Evolutionary conservation across 2,113 vertebrate species (phyloP).

Genomic region (Calyptommatus sinebrachiatus): DNA sequence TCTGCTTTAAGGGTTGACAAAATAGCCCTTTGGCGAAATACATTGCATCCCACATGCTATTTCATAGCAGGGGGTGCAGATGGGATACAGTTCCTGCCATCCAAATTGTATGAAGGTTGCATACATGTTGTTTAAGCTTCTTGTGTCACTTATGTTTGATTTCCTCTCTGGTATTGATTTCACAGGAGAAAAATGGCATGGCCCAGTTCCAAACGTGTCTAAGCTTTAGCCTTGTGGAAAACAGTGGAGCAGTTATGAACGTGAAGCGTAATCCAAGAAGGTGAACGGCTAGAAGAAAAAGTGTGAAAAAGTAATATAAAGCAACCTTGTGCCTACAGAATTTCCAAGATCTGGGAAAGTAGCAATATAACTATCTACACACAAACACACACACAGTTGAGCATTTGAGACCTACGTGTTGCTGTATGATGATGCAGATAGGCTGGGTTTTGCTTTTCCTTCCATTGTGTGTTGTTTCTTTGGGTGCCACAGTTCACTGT

Average conservation of each 20-base stretch:
- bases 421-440: not conserved
- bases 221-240: conserved; percentile 43
- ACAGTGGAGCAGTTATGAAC: not conserved
- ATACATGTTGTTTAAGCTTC: no score
- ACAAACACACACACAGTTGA: not conserved
- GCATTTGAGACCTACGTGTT: not conserved
- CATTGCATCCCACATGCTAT: no score
- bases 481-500: no score
- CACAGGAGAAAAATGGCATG: conserved; percentile 76
- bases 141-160: not conserved
- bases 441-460: not conserved
- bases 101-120: no score
- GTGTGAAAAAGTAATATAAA: not conserved
- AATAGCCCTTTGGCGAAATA: no score
- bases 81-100: no score
- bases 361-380: not conserved
- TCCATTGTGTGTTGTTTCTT: not conserved
- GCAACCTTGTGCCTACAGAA: not conserved
- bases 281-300: not conserved
- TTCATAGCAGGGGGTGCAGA: no score
- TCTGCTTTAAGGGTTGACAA: no score
- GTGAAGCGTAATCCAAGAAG: not conserved
- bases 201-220: conserved; percentile 60
- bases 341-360: not conserved
- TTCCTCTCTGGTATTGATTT: conserved; percentile 33